Evolutionary conservation across 2,888 invertebrate genomes (phyloP).

Genomic region (Hylaea fasciaria): DNA sequence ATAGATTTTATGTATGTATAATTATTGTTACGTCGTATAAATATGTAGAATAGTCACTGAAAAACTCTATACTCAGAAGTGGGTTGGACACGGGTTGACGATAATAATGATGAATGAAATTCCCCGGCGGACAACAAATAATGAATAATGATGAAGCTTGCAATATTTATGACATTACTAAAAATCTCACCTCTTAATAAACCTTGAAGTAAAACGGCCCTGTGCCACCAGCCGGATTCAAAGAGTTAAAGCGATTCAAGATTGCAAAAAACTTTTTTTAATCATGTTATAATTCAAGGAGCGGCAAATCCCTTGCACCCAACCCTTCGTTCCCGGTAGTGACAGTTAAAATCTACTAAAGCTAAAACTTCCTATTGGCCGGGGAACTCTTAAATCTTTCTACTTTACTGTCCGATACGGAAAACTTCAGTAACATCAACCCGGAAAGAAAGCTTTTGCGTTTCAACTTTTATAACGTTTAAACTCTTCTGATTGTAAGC

Average conservation of each 20-base stretch:
- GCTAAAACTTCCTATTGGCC: conserved; percentile 62
- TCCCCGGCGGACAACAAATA: background rate
- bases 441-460: conserved; percentile 34
- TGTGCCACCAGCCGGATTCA: conserved; percentile 2
- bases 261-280: conserved; percentile 38
- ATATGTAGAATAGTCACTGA: too few species aligned
- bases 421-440: conserved; percentile 52
- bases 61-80: too few species aligned
- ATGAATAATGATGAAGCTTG: background rate
- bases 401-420: conserved; percentile 57
- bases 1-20: too few species aligned
- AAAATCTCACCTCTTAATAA: background rate
- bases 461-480: background rate
- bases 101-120: background rate
- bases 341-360: conserved; percentile 62
- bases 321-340: conserved; percentile 38
- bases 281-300: conserved; percentile 40
- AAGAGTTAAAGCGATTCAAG: conserved; percentile 26
- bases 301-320: conserved; percentile 34
- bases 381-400: conserved; percentile 62
- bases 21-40: too few species aligned
- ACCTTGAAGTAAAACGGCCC: conserved; percentile 5
- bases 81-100: too few species aligned
- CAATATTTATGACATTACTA: background rate
- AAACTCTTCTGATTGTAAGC: too few species aligned